A percentile compares a stretch with the other conserved stretches of the same genome.
Evolutionary conservation across 2,113 vertebrate species (phyloP).

Genomic region (Archilochus colubris): DNA sequence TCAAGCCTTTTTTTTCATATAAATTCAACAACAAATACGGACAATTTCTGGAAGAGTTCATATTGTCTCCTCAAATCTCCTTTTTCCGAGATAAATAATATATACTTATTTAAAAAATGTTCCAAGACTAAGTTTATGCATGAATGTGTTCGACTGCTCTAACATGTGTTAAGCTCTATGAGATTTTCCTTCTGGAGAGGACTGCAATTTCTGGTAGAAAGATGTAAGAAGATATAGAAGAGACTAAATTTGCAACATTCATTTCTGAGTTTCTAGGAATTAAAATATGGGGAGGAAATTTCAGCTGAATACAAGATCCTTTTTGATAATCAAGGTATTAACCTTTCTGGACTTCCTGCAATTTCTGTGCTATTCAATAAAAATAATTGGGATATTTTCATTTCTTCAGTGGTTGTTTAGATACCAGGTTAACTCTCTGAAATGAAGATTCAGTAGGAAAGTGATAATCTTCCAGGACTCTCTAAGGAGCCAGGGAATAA

Average conservation of each 20-base stretch:
- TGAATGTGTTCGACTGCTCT: neutral
- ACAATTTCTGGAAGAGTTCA: neutral
- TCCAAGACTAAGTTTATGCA: neutral
- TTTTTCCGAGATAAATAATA: neutral
- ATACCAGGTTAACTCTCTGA: neutral
- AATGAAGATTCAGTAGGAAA: neutral
- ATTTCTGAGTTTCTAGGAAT: neutral
- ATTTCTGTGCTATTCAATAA: neutral
- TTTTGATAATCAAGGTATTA: neutral
- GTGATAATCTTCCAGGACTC: neutral
- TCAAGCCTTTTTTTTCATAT: neutral
- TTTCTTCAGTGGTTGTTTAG: fast-evolving
- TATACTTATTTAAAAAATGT: neutral
- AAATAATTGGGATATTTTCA: neutral
- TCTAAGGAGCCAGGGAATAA: neutral
- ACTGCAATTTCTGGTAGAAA: neutral
- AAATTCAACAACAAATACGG: neutral
- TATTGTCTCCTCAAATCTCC: neutral
- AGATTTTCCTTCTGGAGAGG: neutral
- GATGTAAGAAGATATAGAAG: neutral
- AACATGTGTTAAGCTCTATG: neutral
- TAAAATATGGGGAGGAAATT: neutral
- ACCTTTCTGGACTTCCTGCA: neutral
- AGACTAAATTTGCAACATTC: neutral
- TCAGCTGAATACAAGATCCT: neutral